phyloP scores from a whole-genome alignment of 2,797 vertebrate genomes.

The Apodemus agrarius region DNA sequence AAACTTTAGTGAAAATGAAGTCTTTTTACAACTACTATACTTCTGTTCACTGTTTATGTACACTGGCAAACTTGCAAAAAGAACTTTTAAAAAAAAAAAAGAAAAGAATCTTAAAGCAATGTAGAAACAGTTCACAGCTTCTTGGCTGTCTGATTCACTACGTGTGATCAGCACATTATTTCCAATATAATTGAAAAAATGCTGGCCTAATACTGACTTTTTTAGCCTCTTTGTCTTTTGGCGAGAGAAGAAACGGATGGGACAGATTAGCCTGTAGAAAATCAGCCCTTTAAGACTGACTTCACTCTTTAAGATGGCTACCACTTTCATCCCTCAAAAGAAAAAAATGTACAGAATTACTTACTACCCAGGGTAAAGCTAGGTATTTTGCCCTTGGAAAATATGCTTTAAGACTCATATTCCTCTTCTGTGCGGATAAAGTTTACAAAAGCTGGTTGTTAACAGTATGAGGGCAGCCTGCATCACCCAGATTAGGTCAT shows the following conservation, averaged over 20 bases:
- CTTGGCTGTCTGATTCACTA: constrained; percentile 51
- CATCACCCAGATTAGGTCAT: constrained; percentile 54
- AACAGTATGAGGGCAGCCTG: constrained; percentile 44
- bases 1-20: constrained; percentile 57
- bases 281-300: constrained; percentile 55
- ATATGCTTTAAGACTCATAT: not conserved
- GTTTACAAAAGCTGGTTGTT: constrained; percentile 47
- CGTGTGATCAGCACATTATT: constrained; percentile 11
- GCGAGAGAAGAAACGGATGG: constrained; percentile 39
- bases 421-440: constrained; percentile 54
- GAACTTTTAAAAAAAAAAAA: constrained; percentile 44
- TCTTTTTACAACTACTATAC: constrained; percentile 52
- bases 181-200: constrained; percentile 51
- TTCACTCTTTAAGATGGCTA: constrained; percentile 80
- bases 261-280: constrained; percentile 33
- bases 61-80: constrained; percentile 56
- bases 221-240: not conserved
- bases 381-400: constrained; percentile 39
- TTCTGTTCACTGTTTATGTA: constrained; percentile 65
- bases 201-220: constrained; percentile 15
- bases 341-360: constrained; percentile 45
- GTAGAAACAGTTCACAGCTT: constrained; percentile 57
- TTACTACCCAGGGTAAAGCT: constrained; percentile 10
- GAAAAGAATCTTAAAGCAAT: constrained; percentile 53
- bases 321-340: constrained; percentile 65